Evolutionary conservation across 2,888 invertebrate genomes (phyloP), one percentile per base, ranked within the genome.

Genomic region (Drosophila longiperda): DNA sequence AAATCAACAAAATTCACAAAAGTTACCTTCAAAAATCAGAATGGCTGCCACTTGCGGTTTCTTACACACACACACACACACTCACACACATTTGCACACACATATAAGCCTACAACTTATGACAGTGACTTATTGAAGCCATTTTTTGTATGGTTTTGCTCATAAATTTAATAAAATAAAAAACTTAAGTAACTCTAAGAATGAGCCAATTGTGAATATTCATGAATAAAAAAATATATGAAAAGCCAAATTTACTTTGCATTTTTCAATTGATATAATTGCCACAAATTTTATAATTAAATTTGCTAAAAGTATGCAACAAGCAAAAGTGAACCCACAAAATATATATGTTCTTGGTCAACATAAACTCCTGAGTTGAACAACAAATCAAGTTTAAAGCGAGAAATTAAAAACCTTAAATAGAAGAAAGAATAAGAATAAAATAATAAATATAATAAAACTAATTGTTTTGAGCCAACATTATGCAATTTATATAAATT

Each of bases 71-170:
- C 50, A 29, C 40, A 20, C 26, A 36, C 52, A 57, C 38, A 11
- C 60, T 57, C 32, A 55, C 54, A 20, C 59, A 52, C 48, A 55
- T 54, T 65, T 52, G 52, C 58, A 32, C 60, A 63, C 63, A 40
- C 42, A 53, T 50, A 59, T 50, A 50, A 42, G 33, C 32, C 58
- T 42, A 23, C 55, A 75, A 64, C 66, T 71, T 70, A 66, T 84
- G 90, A 87, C 82, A 89, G 82, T 89, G 88, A 89, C 71, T 87
- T 89, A 85, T 84, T 81, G 81, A 71, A 57, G 65, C 52, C 40
- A 50, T 33, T 34, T 42, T 50, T 34, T 40, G 59, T 42, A 52
- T 54, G 50, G 45, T 49, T 12, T n/a, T 38, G 32, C 53, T 40
- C 89, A 87, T 87, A 87, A 83, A 85, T 85, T 84, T 58, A 59